Evolutionary conservation across 2,797 vertebrate genomes (phyloP).

Genomic region (Takifugu ocellatus): DNA sequence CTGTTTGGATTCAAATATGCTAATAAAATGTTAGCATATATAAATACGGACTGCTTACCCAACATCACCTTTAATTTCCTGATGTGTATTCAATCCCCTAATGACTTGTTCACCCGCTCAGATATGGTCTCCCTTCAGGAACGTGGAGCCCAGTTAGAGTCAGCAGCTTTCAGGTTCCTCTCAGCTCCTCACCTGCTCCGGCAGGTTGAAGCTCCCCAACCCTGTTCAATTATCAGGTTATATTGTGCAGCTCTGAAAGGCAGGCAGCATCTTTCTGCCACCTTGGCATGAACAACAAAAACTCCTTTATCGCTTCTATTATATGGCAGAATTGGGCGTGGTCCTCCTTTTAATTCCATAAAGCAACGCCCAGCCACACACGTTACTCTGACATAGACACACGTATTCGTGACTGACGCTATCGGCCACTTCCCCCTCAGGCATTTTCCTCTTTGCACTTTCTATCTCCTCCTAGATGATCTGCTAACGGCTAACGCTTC

Average conservation of each 20-base stretch:
- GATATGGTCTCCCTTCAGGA: not conserved
- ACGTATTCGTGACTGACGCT: slow-evolving; percentile 19
- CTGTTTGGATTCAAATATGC: slow-evolving; percentile 36
- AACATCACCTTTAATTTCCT: not conserved
- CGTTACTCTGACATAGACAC: slow-evolving; percentile 33
- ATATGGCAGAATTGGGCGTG: slow-evolving; percentile 31
- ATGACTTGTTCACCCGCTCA: too few relatives aligned
- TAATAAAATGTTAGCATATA: slow-evolving; percentile 27
- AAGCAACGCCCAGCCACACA: slow-evolving; percentile 38
- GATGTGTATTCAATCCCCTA: not conserved
- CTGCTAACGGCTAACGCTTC: too few relatives aligned
- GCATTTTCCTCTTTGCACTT: slow-evolving; percentile 8
- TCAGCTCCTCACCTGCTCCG: too few relatives aligned
- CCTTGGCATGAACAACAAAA: not conserved
- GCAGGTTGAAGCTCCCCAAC: too few relatives aligned
- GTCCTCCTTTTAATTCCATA: slow-evolving; percentile 20
- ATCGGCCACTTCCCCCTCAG: slow-evolving; percentile 22
- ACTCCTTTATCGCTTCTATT: slow-evolving; percentile 7
- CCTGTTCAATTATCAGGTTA: not conserved
- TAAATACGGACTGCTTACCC: slow-evolving; percentile 5
- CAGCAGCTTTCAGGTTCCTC: not conserved
- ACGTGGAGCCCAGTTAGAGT: slow-evolving; percentile 24
- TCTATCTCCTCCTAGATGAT: too few relatives aligned
- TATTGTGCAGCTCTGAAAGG: not conserved
- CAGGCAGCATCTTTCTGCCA: not conserved